phyloP scores from a whole-genome alignment of 2,113 vertebrate species.

The Ramphastos sulfuratus region DNA sequence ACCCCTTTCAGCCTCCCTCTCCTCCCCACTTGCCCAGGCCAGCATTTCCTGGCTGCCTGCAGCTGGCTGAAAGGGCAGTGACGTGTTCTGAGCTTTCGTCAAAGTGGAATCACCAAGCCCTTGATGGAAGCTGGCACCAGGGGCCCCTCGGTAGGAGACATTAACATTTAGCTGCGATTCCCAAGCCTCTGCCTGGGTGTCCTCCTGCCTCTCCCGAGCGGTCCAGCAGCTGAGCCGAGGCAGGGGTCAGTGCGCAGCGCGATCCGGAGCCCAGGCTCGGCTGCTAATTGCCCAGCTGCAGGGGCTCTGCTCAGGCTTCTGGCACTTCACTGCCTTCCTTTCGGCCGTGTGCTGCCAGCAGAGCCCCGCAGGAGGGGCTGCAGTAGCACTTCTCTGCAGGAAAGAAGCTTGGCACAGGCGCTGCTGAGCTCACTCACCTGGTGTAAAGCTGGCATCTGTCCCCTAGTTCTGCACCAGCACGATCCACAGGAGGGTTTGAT shows the following conservation, averaged over 20 bases:
- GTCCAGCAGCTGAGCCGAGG: not conserved
- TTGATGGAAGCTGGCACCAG: not conserved
- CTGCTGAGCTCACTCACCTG: not conserved
- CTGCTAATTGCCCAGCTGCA: not conserved
- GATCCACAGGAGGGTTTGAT: not conserved
- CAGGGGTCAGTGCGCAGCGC: not conserved
- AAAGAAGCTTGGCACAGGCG: not conserved
- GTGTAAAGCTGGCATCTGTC: not conserved
- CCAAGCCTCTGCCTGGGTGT: not conserved
- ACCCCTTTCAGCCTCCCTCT: not conserved
- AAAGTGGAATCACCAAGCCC: not conserved
- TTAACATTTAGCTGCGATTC: not conserved
- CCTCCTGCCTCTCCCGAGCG: not conserved
- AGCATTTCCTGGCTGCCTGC: not conserved
- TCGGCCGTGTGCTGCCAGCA: not conserved
- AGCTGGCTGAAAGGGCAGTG: slow-evolving; percentile 30
- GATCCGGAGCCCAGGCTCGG: not conserved
- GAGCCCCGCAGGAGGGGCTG: not conserved
- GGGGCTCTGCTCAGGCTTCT: not conserved
- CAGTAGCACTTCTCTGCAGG: not conserved
- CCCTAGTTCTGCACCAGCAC: not conserved
- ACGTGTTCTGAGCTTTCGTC: fast-evolving
- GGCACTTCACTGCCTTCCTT: not conserved
- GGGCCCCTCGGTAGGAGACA: not conserved
- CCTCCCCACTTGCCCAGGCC: not conserved